Evolutionary conservation across 2,888 invertebrate species (phyloP), one percentile per base, ranked within the genome.

Genomic region (Parnassius smintheus): DNA sequence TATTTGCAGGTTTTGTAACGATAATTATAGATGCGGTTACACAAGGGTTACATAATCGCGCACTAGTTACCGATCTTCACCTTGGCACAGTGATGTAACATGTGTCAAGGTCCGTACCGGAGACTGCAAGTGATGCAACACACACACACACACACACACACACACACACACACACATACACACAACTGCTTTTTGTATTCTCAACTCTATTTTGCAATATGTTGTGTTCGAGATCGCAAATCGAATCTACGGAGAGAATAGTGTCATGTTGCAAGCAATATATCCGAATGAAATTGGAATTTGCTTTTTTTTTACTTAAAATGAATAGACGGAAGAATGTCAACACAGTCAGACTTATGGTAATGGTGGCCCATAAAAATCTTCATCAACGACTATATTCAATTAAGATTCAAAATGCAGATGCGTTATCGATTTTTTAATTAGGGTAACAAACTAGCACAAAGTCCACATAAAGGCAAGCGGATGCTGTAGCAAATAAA

Each of bases 41-140:
- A 56, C 65, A 66, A 65, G 54, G 50, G 13, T 69, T 69, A 68
- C 70, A 69, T 70, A 69, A 71, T 53, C 61, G 56, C 61, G 66
- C 66, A 68, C 68, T 60, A 70, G 68, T 74, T 69, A 71, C 66
- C 74, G 75, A 71, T 78, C 78, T 79, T 79, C 77, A 79, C 78
- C 78, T 79, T 79, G 77, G 70, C 65, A 56, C 48, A 55, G 69
- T 74, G 72, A 75, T 69, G 75, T 75, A 75, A 74, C 62, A 59
- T 68, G 64, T 77, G 78, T 79, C 78, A 79, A 79, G 78, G 78
- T 76, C 68, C 61, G 45, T 51, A 56, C 53, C 61, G 58, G 65
- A 64, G 60, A 64, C 56, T 45, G 62, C 66, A 25, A 13, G 56
- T 64, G 64, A 60, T 60, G 64, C 64, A 64, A 64, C 56, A 41